Conservation (phyloP, 1,140 invertebrate species). For the Drosophila truncata region DNA sequence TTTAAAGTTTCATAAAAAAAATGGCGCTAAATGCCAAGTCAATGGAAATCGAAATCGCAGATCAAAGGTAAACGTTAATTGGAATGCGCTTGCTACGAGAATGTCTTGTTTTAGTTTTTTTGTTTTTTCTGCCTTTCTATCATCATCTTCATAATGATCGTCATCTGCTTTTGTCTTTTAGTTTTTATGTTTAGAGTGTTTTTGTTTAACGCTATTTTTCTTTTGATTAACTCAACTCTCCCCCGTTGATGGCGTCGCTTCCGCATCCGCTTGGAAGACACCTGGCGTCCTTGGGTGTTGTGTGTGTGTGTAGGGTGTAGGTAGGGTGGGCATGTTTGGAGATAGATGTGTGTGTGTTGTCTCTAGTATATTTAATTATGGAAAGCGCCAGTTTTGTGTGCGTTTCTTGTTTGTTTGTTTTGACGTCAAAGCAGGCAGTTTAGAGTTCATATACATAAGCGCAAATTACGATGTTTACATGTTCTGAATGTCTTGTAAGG, state of each 20-base stretch:
- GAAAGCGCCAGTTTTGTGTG: conserved; percentile 78
- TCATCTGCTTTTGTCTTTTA: conserved; percentile 47
- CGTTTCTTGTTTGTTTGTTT: conserved; percentile 41
- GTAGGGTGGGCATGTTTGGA: conserved; percentile 34
- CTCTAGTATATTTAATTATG: conserved; percentile 71
- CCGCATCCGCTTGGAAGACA: conserved; percentile 67
- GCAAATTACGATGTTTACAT: conserved; percentile 90
- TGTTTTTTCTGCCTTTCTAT: conserved; percentile 22
- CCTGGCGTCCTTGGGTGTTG: conserved; percentile 58
- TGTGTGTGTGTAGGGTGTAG: conserved; percentile 17
- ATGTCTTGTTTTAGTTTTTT: conserved; percentile 49
- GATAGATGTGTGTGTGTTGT: conserved; percentile 23
- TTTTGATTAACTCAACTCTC: conserved; percentile 39
- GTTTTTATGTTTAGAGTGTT: conserved; percentile 46
- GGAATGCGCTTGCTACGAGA: conserved; percentile 71
- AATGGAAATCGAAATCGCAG: conserved; percentile 24
- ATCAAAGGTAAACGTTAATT: conserved; percentile 35
- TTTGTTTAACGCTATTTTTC: conserved; percentile 37
- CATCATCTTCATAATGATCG: conserved; percentile 7
- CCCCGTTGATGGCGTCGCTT: conserved; percentile 49
- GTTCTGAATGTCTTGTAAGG: conserved; percentile 99
- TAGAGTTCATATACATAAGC: conserved; percentile 76
- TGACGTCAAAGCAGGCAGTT: conserved; percentile 84
- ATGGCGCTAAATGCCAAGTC: conserved; percentile 50
- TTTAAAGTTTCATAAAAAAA: conserved; percentile 41